A percentile compares a stretch with the other conserved stretches of the same genome.
Conservation (phyloP, 2,888 invertebrate genomes). For the Antheraea yamamai region DNA sequence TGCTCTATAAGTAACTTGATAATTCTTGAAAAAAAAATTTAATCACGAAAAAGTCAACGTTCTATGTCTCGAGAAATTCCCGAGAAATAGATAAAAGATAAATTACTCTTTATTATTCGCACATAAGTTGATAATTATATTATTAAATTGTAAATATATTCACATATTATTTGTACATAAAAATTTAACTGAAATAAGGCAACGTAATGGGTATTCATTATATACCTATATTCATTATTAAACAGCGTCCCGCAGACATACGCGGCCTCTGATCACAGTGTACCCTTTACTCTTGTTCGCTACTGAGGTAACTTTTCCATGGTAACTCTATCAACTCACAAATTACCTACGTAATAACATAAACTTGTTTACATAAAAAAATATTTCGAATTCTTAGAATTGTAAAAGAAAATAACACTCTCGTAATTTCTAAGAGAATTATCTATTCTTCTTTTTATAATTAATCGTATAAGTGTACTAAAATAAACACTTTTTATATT, state of each 20-base stretch:
- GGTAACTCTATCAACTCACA: constrained; percentile 11
- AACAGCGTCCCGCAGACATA: constrained; percentile 5
- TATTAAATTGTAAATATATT: not conserved
- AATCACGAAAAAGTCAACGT: no score
- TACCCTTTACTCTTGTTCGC: constrained; percentile 23
- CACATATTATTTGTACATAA: not conserved
- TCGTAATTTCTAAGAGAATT: not conserved
- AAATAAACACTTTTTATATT: no score
- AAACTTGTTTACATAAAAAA: not conserved
- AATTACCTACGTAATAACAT: not conserved
- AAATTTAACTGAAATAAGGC: not conserved
- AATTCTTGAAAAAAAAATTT: no score
- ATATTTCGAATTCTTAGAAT: not conserved
- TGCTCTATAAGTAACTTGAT: no score
- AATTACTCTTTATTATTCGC: no score
- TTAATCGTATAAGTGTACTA: not conserved
- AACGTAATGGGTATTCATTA: not conserved
- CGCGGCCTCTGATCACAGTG: not conserved
- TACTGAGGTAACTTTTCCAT: constrained; percentile 25
- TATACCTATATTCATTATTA: constrained; percentile 23
- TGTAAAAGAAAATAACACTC: not conserved
- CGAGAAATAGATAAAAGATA: no score
- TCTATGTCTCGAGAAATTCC: no score
- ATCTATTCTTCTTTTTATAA: not conserved
- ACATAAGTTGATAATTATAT: no score